Conservation (phyloP, 2,113 vertebrate species). For the Petrocephalus zakoni region DNA sequence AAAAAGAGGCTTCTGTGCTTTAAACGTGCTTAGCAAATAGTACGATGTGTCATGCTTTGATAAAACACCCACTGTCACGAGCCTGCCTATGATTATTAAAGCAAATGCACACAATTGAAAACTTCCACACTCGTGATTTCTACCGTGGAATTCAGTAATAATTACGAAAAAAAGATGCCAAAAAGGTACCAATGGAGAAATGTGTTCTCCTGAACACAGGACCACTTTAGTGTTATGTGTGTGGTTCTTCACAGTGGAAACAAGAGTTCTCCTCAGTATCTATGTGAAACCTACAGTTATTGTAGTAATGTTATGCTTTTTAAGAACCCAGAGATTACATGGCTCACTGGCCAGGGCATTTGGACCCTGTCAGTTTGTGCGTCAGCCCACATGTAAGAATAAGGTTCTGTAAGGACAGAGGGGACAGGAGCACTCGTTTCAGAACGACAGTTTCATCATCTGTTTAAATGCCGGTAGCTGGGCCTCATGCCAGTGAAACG, state of each 20-base stretch:
- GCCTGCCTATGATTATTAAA: not conserved
- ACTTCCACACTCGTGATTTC: not conserved
- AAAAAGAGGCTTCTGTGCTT: not conserved
- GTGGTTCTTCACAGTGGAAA: not conserved
- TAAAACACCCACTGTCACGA: not conserved
- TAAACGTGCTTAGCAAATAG: not conserved
- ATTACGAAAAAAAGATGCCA: not conserved
- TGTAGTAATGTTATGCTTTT: not conserved
- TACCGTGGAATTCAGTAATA: not conserved
- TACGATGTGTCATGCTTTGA: not conserved
- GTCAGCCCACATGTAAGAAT: not conserved
- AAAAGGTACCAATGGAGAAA: not conserved
- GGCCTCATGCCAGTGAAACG: not conserved
- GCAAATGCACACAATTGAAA: not conserved
- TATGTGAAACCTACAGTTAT: not conserved
- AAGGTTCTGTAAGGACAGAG: slow-evolving; percentile 8
- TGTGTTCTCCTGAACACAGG: not conserved
- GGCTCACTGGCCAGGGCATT: not conserved
- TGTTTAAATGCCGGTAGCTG: not conserved
- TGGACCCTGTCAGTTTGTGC: not conserved
- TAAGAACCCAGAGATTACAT: not conserved
- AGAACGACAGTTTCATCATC: not conserved
- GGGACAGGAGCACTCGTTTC: not conserved
- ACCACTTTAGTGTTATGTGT: not conserved
- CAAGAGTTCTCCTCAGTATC: not conserved